Evolutionary conservation across 2,888 invertebrate genomes (phyloP).

Genomic region (Trachelus tabidus): DNA sequence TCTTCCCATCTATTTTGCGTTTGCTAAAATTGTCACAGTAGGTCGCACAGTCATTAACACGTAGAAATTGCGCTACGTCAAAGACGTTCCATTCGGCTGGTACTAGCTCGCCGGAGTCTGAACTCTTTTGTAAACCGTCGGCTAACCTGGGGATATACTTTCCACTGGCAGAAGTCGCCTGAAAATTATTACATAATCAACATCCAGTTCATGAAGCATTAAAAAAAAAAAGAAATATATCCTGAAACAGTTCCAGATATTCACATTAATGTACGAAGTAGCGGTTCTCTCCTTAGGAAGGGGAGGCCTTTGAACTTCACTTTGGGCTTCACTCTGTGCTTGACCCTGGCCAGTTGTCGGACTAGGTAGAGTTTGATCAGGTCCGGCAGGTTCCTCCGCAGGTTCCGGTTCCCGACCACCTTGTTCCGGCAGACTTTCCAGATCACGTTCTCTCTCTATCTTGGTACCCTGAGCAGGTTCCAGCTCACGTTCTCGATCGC

Average conservation of each 20-base stretch:
- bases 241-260: slow-evolving; percentile 28
- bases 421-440: slow-evolving; percentile 60
- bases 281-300: slow-evolving; percentile 71
- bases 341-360: slow-evolving; percentile 64
- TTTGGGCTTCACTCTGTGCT: slow-evolving; percentile 60
- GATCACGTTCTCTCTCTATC: slow-evolving; percentile 58
- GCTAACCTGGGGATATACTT: slow-evolving; percentile 71
- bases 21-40: slow-evolving; percentile 72
- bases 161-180: slow-evolving; percentile 67
- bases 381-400: slow-evolving; percentile 70
- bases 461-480: slow-evolving; percentile 59
- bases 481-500: slow-evolving; percentile 44
- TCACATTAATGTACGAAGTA: slow-evolving; percentile 74
- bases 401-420: slow-evolving; percentile 68
- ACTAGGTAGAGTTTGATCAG: slow-evolving; percentile 68
- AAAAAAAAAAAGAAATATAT: background rate
- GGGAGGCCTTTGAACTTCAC: slow-evolving; percentile 66
- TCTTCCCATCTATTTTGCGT: slow-evolving; percentile 82
- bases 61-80: slow-evolving; percentile 90
- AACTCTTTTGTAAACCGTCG: slow-evolving; percentile 67
- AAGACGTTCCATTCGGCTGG: slow-evolving; percentile 83
- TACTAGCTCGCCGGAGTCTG: slow-evolving; percentile 69
- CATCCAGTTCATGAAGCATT: background rate
- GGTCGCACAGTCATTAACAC: slow-evolving; percentile 82
- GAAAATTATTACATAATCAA: slow-evolving; percentile 31